phyloP scores from a whole-genome alignment of 2,888 invertebrate genomes.

The Serripes groenlandicus region DNA sequence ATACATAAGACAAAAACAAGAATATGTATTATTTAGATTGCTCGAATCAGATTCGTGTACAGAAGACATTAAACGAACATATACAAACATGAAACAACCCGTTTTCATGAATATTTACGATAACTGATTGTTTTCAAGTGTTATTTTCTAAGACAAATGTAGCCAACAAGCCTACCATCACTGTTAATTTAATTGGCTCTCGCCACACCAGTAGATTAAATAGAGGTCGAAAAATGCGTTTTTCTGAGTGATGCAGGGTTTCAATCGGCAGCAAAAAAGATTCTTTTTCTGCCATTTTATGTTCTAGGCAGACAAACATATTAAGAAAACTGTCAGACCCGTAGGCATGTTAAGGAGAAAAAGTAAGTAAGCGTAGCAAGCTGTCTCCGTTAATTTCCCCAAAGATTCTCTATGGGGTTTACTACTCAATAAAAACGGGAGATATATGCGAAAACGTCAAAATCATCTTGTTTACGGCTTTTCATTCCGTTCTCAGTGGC shows the following conservation, averaged over 20 bases:
- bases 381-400: constrained; percentile 68
- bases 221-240: constrained; percentile 42
- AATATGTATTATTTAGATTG: too few species aligned
- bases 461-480: constrained; percentile 64
- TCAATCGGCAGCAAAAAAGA: constrained; percentile 35
- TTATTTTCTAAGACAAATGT: not conserved
- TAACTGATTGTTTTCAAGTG: too few species aligned
- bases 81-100: too few species aligned
- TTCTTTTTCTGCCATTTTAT: constrained; percentile 53
- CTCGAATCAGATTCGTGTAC: too few species aligned
- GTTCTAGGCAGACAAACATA: constrained; percentile 59
- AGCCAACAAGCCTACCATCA: not conserved
- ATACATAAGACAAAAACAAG: too few species aligned
- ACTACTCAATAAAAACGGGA: constrained; percentile 68
- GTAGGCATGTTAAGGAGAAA: constrained; percentile 57
- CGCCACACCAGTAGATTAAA: constrained; percentile 6
- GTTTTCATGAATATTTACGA: too few species aligned
- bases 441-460: constrained; percentile 66
- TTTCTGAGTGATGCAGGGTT: constrained; percentile 43
- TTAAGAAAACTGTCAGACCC: constrained; percentile 59
- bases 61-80: too few species aligned
- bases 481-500: constrained; percentile 58
- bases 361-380: constrained; percentile 61
- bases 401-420: constrained; percentile 66
- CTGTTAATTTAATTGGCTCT: constrained; percentile 5